Evolutionary conservation across 2,888 invertebrate genomes (phyloP).

Genomic region (Drosophila quinaria): DNA sequence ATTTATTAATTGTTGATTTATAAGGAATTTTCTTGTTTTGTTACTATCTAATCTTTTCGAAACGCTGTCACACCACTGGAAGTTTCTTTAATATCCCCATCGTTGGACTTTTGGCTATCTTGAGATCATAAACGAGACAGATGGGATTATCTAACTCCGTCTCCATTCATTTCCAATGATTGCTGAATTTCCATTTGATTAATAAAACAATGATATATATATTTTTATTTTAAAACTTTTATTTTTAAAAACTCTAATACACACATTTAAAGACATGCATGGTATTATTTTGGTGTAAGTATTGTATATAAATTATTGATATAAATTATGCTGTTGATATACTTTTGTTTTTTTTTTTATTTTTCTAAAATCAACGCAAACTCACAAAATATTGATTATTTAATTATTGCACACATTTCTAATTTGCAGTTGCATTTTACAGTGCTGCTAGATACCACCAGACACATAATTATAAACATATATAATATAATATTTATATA

Average conservation of each 20-base stretch:
- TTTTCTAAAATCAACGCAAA: slow-evolving; percentile 42
- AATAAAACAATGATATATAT: not conserved
- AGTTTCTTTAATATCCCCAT: not conserved
- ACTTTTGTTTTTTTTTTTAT: slow-evolving; percentile 35
- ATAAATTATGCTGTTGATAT: no score
- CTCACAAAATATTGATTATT: slow-evolving; percentile 33
- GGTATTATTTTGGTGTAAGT: slow-evolving; percentile 19
- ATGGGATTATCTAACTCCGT: not conserved
- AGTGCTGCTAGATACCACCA: slow-evolving; percentile 16
- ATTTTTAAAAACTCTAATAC: slow-evolving; percentile 43
- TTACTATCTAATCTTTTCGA: not conserved
- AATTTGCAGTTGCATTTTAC: slow-evolving; percentile 16
- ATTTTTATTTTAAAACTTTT: slow-evolving; percentile 1
- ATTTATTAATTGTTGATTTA: not conserved
- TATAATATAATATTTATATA: slow-evolving; percentile 14
- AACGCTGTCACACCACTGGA: not conserved
- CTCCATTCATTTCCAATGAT: not conserved
- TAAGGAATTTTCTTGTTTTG: not conserved
- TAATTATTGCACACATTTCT: slow-evolving; percentile 38
- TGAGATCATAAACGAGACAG: not conserved
- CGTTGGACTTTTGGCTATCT: not conserved
- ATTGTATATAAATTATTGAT: slow-evolving; percentile 48
- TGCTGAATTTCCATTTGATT: not conserved
- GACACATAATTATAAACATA: slow-evolving; percentile 15
- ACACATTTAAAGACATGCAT: slow-evolving; percentile 33